Base-by-base conservation (phyloP, 2,888 invertebrate genomes). In the Lasioglossum leucozonium region DNA sequence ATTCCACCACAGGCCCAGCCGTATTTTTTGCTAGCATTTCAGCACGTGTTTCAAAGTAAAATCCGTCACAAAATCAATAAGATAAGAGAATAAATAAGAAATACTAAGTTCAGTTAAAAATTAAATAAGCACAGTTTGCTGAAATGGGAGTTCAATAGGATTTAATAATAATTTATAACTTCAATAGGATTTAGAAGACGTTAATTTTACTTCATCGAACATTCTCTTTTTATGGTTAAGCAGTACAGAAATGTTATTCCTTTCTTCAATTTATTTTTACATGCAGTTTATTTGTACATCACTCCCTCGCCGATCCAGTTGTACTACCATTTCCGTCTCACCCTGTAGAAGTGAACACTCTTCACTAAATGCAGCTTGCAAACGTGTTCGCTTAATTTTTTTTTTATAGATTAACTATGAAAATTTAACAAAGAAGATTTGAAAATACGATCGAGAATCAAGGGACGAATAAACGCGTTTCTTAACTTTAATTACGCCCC, bases 51-150 rank as follows among this genome's bases (percentile, higher is more conserved):
- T 47, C 51, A 26, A 34, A 22, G 73, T 47, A 51, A 22, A 77
- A 34, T 16, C n/a, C 30, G n/a, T 71, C 30, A 30, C 2, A 47
- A 18, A 67, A 73, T 83, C 44, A 13, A 4, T 1, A 47, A n/a
- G n/a, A n/a, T n/a, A n/a, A n/a, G n/a, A n/a, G n/a, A 37, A 37
- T 22, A 72, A 8, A 47, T 18, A 44, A 71, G 69, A 58, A 83
- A 58, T 69, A 47, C 42, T 16, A 58, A n/a, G 55, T 11, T 55
- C 10, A n/a, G 10, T 55, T 55, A n/a, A 4, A 55, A 55, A n/a
- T 51, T 10, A 1, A 51, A 51, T 10, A 51, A 11, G n/a, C 55
- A 11, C 22, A 55, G 55, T n/a, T n/a, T 55, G n/a, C 55, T 22
- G 2, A 22, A 22, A 51, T 22, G 51, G 2, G 8, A 8, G 18